A percentile compares a stretch with the other conserved stretches of the same genome.
phyloP scores from a whole-genome alignment of 2,797 vertebrate genomes.

The Peromyscus melanophrys region DNA sequence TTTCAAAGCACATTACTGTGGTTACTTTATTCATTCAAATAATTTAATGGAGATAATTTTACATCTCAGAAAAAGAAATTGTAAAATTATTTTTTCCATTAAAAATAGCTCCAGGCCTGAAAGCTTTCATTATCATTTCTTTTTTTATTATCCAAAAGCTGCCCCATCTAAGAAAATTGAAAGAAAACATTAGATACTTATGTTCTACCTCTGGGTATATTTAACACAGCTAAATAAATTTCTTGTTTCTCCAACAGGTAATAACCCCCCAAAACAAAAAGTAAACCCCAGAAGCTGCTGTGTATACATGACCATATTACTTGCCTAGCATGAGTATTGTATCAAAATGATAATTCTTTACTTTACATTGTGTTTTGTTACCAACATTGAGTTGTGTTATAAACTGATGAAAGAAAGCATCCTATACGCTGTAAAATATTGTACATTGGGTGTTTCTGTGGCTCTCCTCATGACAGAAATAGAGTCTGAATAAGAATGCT shows the following conservation, averaged over 20 bases:
- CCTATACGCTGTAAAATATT: not conserved
- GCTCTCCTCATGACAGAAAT: not conserved
- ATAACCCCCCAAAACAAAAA: not conserved
- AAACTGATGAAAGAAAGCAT: not conserved
- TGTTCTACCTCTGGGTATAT: slow-evolving; percentile 17
- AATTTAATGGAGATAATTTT: slow-evolving; percentile 31
- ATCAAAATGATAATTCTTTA: slow-evolving; percentile 24
- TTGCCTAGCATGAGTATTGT: not conserved
- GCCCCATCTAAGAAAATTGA: slow-evolving; percentile 25
- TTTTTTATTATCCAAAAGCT: not conserved
- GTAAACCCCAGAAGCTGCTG: not conserved
- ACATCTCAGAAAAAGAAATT: not conserved
- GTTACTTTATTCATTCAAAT: slow-evolving; percentile 1
- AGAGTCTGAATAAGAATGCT: not conserved
- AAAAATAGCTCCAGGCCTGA: not conserved
- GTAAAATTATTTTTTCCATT: slow-evolving; percentile 47
- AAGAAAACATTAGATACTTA: slow-evolving; percentile 38
- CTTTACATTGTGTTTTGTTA: not conserved
- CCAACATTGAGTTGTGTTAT: not conserved
- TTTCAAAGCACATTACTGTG: not conserved
- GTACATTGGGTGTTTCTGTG: not conserved
- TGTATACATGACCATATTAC: not conserved
- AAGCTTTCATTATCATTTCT: not conserved
- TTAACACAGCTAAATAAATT: not conserved
- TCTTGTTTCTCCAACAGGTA: not conserved